These are phyloP conservation scores for Metopia argyrocephala DNA, from an alignment of 2,888 invertebrate genomes.

Conservation along the genomic window DNA sequence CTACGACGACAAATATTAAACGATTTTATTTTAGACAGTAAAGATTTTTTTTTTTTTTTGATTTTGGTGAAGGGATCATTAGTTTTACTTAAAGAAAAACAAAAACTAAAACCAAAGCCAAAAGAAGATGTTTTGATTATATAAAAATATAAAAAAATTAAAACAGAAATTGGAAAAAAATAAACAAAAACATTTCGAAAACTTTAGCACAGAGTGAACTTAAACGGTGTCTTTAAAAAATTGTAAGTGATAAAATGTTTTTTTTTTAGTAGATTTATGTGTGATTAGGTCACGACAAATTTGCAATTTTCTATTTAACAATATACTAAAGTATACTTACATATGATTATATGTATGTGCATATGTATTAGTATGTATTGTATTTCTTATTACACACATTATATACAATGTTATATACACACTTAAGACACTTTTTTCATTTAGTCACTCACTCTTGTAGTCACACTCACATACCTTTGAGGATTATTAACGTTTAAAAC, in stretches of 20 bases:
- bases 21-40: slow-evolving; percentile 13
- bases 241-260: slow-evolving; percentile 56
- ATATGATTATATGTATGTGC: neutral
- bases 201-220: neutral
- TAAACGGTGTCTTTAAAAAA: slow-evolving; percentile 7
- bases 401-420: neutral
- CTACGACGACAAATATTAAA: slow-evolving; percentile 18
- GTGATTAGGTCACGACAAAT: slow-evolving; percentile 62
- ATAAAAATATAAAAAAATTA: slow-evolving; percentile 38
- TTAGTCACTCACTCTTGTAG: neutral
- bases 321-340: neutral
- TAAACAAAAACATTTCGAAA: slow-evolving; percentile 5
- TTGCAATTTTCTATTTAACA: slow-evolving; percentile 56
- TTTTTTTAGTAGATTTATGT: slow-evolving; percentile 63
- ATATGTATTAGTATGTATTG: neutral
- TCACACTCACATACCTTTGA: slow-evolving; percentile 13
- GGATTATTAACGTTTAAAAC: slow-evolving; percentile 30
- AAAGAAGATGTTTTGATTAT: slow-evolving; percentile 59
- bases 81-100: slow-evolving; percentile 28
- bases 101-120: neutral
- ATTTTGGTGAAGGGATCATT: slow-evolving; percentile 53
- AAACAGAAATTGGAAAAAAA: slow-evolving; percentile 25
- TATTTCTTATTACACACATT: neutral
- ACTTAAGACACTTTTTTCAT: neutral
- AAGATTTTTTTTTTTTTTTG: neutral